Evolutionary conservation across 1,140 invertebrate genomes (phyloP).

Genomic region (Sycophila sp.): DNA sequence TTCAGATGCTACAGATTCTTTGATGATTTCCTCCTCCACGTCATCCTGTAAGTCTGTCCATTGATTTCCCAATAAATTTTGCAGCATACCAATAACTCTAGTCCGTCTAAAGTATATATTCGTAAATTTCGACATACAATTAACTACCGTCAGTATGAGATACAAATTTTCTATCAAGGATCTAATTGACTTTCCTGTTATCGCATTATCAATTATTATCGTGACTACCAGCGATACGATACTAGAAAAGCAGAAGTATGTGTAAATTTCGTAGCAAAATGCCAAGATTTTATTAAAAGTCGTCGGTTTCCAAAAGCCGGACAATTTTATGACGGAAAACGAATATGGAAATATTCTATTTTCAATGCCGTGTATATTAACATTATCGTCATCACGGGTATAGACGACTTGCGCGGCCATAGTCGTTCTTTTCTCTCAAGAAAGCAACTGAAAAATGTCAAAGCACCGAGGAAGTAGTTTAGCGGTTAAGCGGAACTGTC

Average conservation of each 20-base stretch:
- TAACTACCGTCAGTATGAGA: slow-evolving; percentile 33
- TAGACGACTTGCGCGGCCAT: not conserved
- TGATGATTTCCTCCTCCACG: slow-evolving; percentile 37
- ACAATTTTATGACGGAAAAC: not conserved
- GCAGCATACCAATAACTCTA: slow-evolving; percentile 31
- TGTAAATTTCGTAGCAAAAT: not conserved
- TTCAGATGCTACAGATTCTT: slow-evolving; percentile 11
- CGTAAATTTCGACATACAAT: slow-evolving; percentile 29
- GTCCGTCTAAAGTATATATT: slow-evolving; percentile 26
- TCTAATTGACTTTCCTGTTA: not conserved
- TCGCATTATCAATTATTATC: not conserved
- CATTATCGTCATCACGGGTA: not conserved
- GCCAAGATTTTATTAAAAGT: not conserved
- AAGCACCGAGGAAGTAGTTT: not conserved
- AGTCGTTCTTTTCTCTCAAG: not conserved
- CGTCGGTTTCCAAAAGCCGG: slow-evolving; percentile 14
- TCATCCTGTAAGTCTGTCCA: slow-evolving; percentile 26
- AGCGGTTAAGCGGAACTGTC: not conserved
- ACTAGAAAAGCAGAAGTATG: not conserved
- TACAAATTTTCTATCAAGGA: slow-evolving; percentile 43
- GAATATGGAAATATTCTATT: not conserved
- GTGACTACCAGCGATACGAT: not conserved
- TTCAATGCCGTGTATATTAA: not conserved
- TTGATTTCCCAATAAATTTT: not conserved
- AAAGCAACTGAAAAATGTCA: not conserved